Conservation (phyloP, 2,888 invertebrate genomes). For the Helleia helle region DNA sequence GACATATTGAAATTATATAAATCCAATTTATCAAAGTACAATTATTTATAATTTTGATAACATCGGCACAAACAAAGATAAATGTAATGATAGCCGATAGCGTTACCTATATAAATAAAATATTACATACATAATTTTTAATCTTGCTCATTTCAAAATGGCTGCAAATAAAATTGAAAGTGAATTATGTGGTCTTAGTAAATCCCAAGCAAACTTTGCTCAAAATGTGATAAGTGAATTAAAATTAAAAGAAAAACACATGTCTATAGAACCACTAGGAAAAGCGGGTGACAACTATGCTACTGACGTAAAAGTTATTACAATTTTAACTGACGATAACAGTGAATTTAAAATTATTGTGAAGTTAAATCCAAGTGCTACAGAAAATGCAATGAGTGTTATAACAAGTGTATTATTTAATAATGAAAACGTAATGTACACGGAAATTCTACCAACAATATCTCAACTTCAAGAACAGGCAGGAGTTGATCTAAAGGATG, state of each 20-base stretch:
- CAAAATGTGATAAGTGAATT: constrained; percentile 28
- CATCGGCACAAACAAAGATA: too few relatives aligned
- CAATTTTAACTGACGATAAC: constrained; percentile 23
- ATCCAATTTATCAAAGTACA: too few relatives aligned
- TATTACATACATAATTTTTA: too few relatives aligned
- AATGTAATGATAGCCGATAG: too few relatives aligned
- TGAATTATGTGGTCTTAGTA: not conserved
- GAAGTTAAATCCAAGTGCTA: not conserved
- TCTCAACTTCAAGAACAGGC: constrained; percentile 11
- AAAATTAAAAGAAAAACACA: constrained; percentile 27
- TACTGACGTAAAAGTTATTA: constrained; percentile 27
- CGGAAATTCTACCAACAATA: constrained; percentile 19
- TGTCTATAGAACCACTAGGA: constrained; percentile 28
- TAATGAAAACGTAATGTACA: constrained; percentile 35
- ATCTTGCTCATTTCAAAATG: not conserved
- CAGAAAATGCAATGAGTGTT: not conserved
- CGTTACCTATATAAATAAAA: too few relatives aligned
- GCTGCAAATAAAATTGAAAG: constrained; percentile 1
- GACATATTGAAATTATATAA: too few relatives aligned
- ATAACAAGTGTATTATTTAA: constrained; percentile 22
- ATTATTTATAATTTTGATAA: too few relatives aligned
- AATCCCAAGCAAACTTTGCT: constrained; percentile 23
- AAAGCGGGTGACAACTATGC: constrained; percentile 32
- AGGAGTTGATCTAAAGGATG: not conserved
- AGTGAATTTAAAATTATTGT: not conserved